These are phyloP conservation scores for Pelobates cultripes DNA, from an alignment of 2,797 vertebrate species.

Conservation along the genomic window DNA sequence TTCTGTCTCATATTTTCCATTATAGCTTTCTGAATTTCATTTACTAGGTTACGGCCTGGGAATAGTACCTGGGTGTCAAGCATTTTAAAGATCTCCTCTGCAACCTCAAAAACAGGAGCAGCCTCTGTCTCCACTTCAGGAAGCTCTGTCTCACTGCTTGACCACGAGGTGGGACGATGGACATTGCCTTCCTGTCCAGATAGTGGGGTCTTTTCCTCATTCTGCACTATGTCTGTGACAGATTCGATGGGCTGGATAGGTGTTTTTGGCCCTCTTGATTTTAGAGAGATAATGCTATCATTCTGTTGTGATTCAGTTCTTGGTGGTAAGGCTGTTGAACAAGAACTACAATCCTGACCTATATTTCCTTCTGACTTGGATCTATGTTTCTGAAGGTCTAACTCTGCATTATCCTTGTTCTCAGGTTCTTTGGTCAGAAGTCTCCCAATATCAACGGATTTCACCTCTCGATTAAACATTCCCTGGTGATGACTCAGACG, in stretches of 20 bases:
- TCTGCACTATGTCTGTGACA: neutral
- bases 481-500: constrained; percentile 83
- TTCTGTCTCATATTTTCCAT: constrained; percentile 53
- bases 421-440: constrained; percentile 69
- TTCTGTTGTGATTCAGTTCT: constrained; percentile 2
- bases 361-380: neutral
- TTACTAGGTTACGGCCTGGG: constrained; percentile 61
- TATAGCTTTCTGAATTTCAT: constrained; percentile 59
- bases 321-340: neutral
- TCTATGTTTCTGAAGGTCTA: neutral
- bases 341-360: neutral
- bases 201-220: neutral
- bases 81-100: constrained; percentile 58
- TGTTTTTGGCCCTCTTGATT: neutral
- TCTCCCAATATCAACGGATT: constrained; percentile 84
- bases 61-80: constrained; percentile 59
- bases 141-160: neutral
- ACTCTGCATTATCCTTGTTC: neutral
- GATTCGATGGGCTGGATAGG: neutral
- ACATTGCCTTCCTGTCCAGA: neutral
- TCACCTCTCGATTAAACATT: constrained; percentile 85
- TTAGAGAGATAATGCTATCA: neutral
- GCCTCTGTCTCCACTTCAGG: constrained; percentile 20
- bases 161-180: constrained; percentile 16
- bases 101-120: constrained; percentile 75